Percentiles rank a stretch among this genome's conserved stretches.
Conservation (phyloP, 1,140 invertebrate genomes). For the Microvelia longipes region DNA sequence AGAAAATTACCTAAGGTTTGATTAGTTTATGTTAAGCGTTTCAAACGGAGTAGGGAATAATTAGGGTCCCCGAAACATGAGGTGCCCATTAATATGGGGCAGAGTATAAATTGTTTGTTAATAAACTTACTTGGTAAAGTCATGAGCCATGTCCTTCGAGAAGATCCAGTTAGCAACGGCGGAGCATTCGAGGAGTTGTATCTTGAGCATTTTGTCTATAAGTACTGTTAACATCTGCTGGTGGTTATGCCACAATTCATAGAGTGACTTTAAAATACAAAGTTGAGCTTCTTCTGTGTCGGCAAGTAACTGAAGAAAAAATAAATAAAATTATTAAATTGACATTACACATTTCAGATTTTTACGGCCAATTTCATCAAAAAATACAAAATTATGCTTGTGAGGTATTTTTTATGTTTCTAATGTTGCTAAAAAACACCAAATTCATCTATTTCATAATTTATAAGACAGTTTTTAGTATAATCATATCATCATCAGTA, state of each 20-base stretch:
- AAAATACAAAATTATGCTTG: no score
- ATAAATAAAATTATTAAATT: neutral
- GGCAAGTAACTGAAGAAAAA: conserved; percentile 48
- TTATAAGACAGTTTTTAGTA: no score
- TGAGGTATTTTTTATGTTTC: no score
- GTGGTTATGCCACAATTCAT: conserved; percentile 85
- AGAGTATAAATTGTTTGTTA: no score
- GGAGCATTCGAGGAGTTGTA: conserved; percentile 89
- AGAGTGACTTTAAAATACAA: conserved; percentile 81
- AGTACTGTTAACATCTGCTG: conserved; percentile 94
- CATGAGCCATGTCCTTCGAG: conserved; percentile 82
- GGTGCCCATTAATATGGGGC: no score
- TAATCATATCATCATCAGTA: no score
- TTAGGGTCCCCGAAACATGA: no score
- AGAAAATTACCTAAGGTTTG: no score
- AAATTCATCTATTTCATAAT: no score
- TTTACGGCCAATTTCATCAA: neutral
- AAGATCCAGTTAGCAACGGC: conserved; percentile 98
- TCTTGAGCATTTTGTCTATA: conserved; percentile 93
- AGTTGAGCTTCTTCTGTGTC: conserved; percentile 93
- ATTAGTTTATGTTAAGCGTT: no score
- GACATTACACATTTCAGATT: neutral
- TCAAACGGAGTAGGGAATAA: no score
- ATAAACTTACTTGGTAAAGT: conserved; percentile 73
- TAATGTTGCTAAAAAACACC: no score